Evolutionary conservation across 2,797 vertebrate species (phyloP).

Genomic region (Macropus fuliginosus): DNA sequence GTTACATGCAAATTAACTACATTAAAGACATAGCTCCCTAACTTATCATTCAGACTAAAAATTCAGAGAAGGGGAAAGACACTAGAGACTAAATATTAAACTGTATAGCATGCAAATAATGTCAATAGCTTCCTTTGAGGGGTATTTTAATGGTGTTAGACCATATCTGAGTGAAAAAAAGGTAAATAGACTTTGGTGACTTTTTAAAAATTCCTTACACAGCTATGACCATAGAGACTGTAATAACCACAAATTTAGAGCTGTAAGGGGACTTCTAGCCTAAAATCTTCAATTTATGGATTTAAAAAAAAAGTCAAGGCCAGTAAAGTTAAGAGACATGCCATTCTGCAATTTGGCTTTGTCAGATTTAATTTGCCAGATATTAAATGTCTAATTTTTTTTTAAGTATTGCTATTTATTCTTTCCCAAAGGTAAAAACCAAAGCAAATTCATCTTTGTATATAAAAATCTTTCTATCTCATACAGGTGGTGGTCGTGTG

Average conservation of each 20-base stretch:
- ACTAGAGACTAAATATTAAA: not conserved
- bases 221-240: not conserved
- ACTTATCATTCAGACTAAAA: constrained; percentile 14
- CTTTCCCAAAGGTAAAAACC: constrained; percentile 8
- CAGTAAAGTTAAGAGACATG: not conserved
- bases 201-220: constrained; percentile 21
- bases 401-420: not conserved
- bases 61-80: constrained; percentile 5
- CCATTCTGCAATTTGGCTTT: not conserved
- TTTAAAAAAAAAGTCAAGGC: not conserved
- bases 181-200: constrained; percentile 11
- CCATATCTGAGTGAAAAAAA: too few species aligned
- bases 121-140: not conserved
- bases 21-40: not conserved
- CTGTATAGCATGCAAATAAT: constrained; percentile 7
- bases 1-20: not conserved
- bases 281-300: not conserved
- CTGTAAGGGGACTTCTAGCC: not conserved
- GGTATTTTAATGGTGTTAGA: not conserved
- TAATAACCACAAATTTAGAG: not conserved
- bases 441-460: constrained; percentile 29
- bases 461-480: constrained; percentile 69
- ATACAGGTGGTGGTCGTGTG: constrained; percentile 94
- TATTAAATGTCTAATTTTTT: not conserved
- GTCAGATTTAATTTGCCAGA: not conserved